A percentile compares a stretch with the other conserved stretches of the same genome.
phyloP scores from a whole-genome alignment of 2,797 vertebrate species.

The Triplophysa yarkandensis region DNA sequence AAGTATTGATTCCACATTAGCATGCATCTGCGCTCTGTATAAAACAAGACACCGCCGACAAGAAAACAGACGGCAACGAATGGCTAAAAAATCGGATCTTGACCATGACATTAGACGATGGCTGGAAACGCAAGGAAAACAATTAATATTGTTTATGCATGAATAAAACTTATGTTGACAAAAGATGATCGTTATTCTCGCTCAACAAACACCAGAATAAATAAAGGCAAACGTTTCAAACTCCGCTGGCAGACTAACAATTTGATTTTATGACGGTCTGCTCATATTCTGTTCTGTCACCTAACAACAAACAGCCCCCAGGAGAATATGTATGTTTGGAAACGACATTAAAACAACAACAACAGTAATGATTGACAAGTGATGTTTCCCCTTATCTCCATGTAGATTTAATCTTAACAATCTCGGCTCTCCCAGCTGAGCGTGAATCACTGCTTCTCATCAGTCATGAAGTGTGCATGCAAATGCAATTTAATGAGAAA shows the following conservation, averaged over 20 bases:
- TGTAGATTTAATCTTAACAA: slow-evolving; percentile 1
- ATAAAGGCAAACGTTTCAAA: slow-evolving; percentile 45
- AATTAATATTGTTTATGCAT: slow-evolving; percentile 22
- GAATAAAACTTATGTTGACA: slow-evolving; percentile 32
- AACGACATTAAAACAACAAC: slow-evolving; percentile 44
- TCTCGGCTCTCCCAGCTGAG: slow-evolving; percentile 19
- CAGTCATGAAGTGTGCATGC: slow-evolving; percentile 4
- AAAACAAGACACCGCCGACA: slow-evolving; percentile 8
- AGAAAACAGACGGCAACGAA: not conserved
- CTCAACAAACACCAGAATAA: slow-evolving; percentile 39
- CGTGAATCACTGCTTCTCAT: slow-evolving; percentile 17
- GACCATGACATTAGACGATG: slow-evolving; percentile 22
- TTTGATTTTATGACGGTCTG: slow-evolving; percentile 51
- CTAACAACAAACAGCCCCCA: slow-evolving; percentile 48
- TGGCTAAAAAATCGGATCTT: not conserved
- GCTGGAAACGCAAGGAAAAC: slow-evolving; percentile 45
- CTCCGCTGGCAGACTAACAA: slow-evolving; percentile 42
- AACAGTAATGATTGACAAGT: slow-evolving; percentile 56
- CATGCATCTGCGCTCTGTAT: slow-evolving; percentile 6
- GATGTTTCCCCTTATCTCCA: slow-evolving; percentile 38
- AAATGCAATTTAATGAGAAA: not conserved
- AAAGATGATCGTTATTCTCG: slow-evolving; percentile 20
- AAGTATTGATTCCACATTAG: slow-evolving; percentile 17
- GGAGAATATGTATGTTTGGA: slow-evolving; percentile 46
- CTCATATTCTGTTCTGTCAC: slow-evolving; percentile 62